Evolutionary conservation across 2,113 vertebrate species (phyloP).

Genomic region (Calyptomena viridis): DNA sequence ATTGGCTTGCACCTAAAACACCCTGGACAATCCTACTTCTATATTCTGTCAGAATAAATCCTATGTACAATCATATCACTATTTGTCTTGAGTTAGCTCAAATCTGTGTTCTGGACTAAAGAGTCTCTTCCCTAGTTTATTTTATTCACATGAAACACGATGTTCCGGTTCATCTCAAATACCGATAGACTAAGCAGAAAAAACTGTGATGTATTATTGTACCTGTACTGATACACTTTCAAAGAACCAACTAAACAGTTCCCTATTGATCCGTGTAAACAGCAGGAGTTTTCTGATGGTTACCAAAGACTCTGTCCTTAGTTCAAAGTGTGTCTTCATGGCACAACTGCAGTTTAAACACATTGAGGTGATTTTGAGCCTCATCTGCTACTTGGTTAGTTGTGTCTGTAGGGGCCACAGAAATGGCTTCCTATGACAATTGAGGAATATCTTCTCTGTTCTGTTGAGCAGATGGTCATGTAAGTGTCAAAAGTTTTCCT

Average conservation of each 20-base stretch:
- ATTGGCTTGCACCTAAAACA: not conserved
- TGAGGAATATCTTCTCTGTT: not conserved
- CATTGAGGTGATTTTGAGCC: not conserved
- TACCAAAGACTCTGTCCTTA: not conserved
- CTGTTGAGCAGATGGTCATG: not conserved
- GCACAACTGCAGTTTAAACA: not conserved
- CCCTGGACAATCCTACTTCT: not conserved
- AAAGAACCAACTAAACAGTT: not conserved
- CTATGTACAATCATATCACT: not conserved
- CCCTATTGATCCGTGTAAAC: not conserved
- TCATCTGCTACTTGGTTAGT: not conserved
- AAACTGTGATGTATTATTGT: not conserved
- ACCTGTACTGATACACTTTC: not conserved
- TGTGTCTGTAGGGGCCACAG: not conserved
- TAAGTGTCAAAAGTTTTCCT: not conserved
- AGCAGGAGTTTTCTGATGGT: not conserved
- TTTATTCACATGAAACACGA: not conserved
- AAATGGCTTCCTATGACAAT: not conserved
- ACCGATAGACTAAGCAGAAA: not conserved
- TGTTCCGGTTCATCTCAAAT: not conserved
- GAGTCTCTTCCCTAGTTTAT: not conserved
- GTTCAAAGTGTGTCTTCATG: not conserved
- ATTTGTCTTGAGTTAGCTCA: not conserved
- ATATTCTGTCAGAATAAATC: not conserved
- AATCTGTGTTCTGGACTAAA: not conserved